phyloP scores from a whole-genome alignment of 2,797 vertebrate species.

The Helarctos malayanus region DNA sequence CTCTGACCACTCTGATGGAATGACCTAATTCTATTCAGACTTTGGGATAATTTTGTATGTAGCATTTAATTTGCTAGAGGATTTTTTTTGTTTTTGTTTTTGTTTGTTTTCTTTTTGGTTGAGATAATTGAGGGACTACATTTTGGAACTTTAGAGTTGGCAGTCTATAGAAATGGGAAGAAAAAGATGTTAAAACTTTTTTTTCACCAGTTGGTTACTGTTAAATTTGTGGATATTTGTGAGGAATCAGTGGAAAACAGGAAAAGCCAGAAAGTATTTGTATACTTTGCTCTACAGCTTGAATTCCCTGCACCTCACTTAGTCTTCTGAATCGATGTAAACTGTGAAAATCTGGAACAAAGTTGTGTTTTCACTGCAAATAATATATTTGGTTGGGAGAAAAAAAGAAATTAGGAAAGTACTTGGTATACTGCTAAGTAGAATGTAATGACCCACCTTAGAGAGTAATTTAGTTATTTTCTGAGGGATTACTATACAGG shows the following conservation, averaged over 20 bases:
- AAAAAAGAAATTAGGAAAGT: conserved; percentile 11
- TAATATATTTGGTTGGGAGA: conserved; percentile 54
- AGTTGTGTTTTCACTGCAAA: conserved; percentile 43
- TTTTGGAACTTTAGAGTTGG: conserved; percentile 40
- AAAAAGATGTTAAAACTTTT: neutral
- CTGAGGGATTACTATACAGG: conserved; percentile 18
- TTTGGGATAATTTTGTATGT: neutral
- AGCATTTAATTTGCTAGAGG: conserved; percentile 48
- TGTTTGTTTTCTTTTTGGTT: neutral
- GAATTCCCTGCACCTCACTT: neutral
- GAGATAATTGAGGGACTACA: conserved; percentile 31
- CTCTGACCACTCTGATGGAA: neutral
- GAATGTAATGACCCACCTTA: neutral
- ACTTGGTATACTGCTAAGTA: neutral
- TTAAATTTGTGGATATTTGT: conserved; percentile 50
- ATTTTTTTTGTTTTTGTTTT: neutral
- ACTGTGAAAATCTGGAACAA: conserved; percentile 11
- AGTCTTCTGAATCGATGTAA: conserved; percentile 8
- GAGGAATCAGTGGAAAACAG: conserved; percentile 5
- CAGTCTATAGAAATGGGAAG: conserved; percentile 33
- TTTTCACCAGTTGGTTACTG: neutral
- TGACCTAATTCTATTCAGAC: neutral
- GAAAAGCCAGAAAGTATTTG: neutral
- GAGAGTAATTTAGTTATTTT: neutral
- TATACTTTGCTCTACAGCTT: neutral